phyloP scores from a whole-genome alignment of 2,113 vertebrate species.

The Zosterops hypoxanthus region DNA sequence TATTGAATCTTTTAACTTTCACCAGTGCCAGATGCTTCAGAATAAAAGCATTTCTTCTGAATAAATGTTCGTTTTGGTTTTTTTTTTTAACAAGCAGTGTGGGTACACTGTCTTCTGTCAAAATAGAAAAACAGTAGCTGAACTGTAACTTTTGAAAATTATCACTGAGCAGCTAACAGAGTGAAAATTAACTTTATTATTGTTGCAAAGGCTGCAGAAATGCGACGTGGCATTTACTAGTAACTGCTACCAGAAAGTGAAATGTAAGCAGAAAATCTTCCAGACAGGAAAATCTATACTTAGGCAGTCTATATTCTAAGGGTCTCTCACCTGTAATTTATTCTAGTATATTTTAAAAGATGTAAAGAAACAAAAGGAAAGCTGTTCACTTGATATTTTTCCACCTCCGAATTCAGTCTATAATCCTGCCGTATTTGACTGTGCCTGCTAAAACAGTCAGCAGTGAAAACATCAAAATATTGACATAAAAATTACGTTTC shows the following conservation, averaged over 20 bases:
- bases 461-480: conserved; percentile 32
- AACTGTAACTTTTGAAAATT: not conserved
- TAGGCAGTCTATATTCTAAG: not conserved
- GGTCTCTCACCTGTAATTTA: not conserved
- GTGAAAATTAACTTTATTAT: not conserved
- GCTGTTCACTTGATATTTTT: not conserved
- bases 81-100: not conserved
- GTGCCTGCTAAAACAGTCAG: not conserved
- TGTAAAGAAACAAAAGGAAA: not conserved
- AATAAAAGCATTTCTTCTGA: not conserved
- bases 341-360: not conserved
- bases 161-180: not conserved
- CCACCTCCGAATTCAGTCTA: not conserved
- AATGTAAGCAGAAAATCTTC: not conserved
- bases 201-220: not conserved
- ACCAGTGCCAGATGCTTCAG: not conserved
- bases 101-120: not conserved
- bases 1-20: not conserved
- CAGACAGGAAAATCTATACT: not conserved
- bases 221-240: not conserved
- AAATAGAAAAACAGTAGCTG: not conserved
- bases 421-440: not conserved
- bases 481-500: conserved; percentile 18
- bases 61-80: not conserved
- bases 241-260: not conserved